A percentile compares a stretch with the other conserved stretches of the same genome.
Conservation (phyloP, 2,113 vertebrate genomes). For the Spea multiplicata region DNA sequence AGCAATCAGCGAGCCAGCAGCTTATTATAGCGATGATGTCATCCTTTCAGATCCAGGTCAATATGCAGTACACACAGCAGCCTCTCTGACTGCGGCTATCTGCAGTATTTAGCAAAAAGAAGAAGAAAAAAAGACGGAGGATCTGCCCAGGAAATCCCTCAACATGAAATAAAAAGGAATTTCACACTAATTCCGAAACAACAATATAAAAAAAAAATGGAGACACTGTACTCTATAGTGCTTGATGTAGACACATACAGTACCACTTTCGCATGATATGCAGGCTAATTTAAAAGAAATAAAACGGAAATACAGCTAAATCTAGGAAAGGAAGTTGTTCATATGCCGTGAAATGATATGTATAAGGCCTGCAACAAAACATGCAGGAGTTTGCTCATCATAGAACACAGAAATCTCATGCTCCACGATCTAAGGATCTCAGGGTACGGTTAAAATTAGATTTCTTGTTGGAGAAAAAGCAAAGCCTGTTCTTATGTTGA, state of each 20-base stretch:
- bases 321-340: too few species aligned
- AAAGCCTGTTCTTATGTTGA: too few species aligned
- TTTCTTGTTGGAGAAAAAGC: too few species aligned
- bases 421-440: too few species aligned
- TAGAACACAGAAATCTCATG: too few species aligned
- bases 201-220: neutral
- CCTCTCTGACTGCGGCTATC: slow-evolving; percentile 48
- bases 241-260: neutral
- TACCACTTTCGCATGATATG: neutral
- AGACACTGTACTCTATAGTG: neutral
- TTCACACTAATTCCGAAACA: neutral
- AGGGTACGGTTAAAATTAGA: too few species aligned
- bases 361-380: too few species aligned
- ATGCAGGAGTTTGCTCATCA: too few species aligned
- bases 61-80: slow-evolving; percentile 42
- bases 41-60: slow-evolving; percentile 50
- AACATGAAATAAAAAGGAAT: neutral
- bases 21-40: slow-evolving; percentile 59
- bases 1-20: slow-evolving; percentile 47
- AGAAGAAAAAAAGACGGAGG: neutral
- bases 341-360: too few species aligned
- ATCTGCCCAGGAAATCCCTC: neutral
- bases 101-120: slow-evolving; percentile 33
- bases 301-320: too few species aligned
- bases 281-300: neutral